Evolutionary conservation across 2,888 invertebrate genomes (phyloP), one percentile per base, ranked within the genome.

Genomic region (Heteromyza rotundicornis): DNA sequence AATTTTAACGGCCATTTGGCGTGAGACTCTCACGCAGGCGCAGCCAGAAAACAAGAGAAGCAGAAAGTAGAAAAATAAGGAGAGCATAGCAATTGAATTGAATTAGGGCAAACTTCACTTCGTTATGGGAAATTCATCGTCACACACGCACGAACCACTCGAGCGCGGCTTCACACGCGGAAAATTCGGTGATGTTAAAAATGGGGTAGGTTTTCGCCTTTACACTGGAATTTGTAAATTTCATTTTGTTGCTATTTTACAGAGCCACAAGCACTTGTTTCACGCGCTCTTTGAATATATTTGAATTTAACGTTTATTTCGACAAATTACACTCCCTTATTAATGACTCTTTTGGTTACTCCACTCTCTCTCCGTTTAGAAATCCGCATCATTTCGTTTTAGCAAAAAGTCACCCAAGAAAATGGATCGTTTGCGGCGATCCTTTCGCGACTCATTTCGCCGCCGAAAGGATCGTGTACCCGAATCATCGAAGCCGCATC

Each of bases 401-500:
- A 86, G 86, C 79, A 86, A 89, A 77, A 87, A 87, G 27, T 27
- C 89, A 60, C 90, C 90, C 65, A 88, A 89, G 66, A 89, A 90
- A 82, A 95, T 95, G 95, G 95, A 95, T 86, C 89, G 94, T 75
- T 86, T 95, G 76, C 88, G 94, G 77, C 88, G 92, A 78, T 95
- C 95, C 72, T 93, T 96, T 84, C 90, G 96, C 69, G 95, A 96
- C 83, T 96, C 95, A 67, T 96, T 96, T 86, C 91, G 98, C 60
- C 88, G 92, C 66, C 92, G 96, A 84, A 96, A 96, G 88, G 91
- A 92, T 78, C 88, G 88, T 60, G 89, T 92, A 59, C 93, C 95
- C 5, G 97, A 96, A 85, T 94, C 95, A 67, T 95, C 94, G 64
- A 96, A 96, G 81, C 97, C 97, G 32, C 97, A 97, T 84, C 96